phyloP scores from a whole-genome alignment of 2,888 invertebrate genomes.

The Callimorpha dominula region DNA sequence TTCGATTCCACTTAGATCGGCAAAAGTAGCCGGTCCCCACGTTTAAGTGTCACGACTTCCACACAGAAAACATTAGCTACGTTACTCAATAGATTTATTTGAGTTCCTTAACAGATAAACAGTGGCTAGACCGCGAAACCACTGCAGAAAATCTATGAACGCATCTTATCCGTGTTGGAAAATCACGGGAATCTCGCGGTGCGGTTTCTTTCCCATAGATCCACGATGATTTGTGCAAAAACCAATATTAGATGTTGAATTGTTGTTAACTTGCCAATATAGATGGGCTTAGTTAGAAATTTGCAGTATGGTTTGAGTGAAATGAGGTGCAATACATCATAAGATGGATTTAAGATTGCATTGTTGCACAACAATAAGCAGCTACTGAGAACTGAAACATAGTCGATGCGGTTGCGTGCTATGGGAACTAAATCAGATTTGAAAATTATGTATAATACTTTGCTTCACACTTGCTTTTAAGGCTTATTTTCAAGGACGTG shows the following conservation, averaged over 20 bases:
- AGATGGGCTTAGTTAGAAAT: slow-evolving; percentile 63
- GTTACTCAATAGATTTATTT: slow-evolving; percentile 81
- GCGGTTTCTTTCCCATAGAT: slow-evolving; percentile 82
- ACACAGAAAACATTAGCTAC: slow-evolving; percentile 74
- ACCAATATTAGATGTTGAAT: slow-evolving; percentile 80
- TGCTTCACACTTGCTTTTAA: slow-evolving; percentile 47
- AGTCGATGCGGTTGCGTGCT: slow-evolving; percentile 78
- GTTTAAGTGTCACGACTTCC: slow-evolving; percentile 77
- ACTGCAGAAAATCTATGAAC: slow-evolving; percentile 78
- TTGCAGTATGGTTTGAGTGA: slow-evolving; percentile 69
- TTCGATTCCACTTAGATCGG: slow-evolving; percentile 62
- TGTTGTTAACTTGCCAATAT: slow-evolving; percentile 73
- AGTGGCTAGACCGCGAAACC: slow-evolving; percentile 81
- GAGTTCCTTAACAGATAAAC: slow-evolving; percentile 78
- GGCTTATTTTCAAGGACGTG: slow-evolving; percentile 42
- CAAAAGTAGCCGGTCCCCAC: slow-evolving; percentile 68
- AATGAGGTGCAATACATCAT: slow-evolving; percentile 80
- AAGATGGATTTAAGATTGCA: slow-evolving; percentile 79
- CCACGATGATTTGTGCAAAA: slow-evolving; percentile 78
- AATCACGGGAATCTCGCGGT: slow-evolving; percentile 78
- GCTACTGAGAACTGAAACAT: slow-evolving; percentile 73
- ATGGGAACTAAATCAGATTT: slow-evolving; percentile 80
- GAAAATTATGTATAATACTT: slow-evolving; percentile 70
- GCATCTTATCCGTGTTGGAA: slow-evolving; percentile 79
- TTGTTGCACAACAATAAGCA: slow-evolving; percentile 78